A percentile compares a stretch with the other conserved stretches of the same genome.
Conservation (phyloP, 2,888 invertebrate genomes). For the Antitype chi region DNA sequence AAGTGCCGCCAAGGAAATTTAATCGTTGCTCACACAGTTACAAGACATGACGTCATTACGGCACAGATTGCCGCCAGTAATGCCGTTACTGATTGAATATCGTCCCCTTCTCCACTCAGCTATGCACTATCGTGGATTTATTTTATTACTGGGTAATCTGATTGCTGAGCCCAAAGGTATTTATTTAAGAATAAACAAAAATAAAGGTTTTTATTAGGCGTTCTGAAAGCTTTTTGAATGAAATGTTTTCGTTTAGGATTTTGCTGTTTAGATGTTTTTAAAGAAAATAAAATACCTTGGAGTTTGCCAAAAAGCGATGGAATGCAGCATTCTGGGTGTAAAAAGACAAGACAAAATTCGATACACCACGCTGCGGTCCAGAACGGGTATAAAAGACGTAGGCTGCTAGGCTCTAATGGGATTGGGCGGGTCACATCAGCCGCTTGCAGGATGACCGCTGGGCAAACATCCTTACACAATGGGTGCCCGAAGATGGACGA, state of each 20-base stretch:
- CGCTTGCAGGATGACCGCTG: too few species aligned
- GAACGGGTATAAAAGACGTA: too few species aligned
- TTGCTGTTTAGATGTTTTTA: background rate
- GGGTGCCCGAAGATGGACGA: too few species aligned
- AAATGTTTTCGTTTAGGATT: slow-evolving; percentile 21
- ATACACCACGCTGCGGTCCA: too few species aligned
- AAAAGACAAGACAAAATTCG: too few species aligned
- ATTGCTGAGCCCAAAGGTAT: slow-evolving; percentile 43
- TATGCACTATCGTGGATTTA: slow-evolving; percentile 47
- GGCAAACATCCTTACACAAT: too few species aligned
- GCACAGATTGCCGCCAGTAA: slow-evolving; percentile 51
- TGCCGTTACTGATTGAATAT: slow-evolving; percentile 51
- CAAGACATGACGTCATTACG: slow-evolving; percentile 43
- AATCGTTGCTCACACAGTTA: slow-evolving; percentile 49
- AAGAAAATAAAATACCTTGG: background rate
- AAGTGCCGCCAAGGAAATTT: slow-evolving; percentile 53
- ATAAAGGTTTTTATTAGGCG: slow-evolving; percentile 3
- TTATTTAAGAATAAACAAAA: slow-evolving; percentile 35
- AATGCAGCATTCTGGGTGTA: too few species aligned
- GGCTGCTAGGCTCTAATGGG: too few species aligned
- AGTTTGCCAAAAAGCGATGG: too few species aligned
- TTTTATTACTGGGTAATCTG: slow-evolving; percentile 45
- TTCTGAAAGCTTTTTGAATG: slow-evolving; percentile 11
- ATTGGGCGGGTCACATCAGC: too few species aligned
- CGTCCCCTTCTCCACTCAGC: slow-evolving; percentile 20